phyloP scores from a whole-genome alignment of 2,797 vertebrate genomes.

The Lemur catta region DNA sequence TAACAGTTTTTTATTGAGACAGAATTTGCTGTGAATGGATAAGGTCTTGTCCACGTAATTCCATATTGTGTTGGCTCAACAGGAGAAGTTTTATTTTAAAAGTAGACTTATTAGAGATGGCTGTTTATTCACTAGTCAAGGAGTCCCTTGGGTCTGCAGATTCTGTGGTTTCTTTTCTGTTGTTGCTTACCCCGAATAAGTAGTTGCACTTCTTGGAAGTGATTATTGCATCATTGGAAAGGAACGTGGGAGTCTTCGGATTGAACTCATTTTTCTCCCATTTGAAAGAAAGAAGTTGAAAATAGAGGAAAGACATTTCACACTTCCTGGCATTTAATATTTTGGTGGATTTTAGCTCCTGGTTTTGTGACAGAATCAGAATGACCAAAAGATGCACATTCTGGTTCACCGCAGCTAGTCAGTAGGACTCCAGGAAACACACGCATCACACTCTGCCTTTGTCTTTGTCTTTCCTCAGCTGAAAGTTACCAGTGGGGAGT shows the following conservation, averaged over 20 bases:
- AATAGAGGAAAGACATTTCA: not conserved
- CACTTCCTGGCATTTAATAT: not conserved
- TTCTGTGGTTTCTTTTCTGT: not conserved
- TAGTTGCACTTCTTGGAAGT: not conserved
- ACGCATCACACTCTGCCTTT: rapidly evolving
- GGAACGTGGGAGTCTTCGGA: not conserved
- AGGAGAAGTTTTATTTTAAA: not conserved
- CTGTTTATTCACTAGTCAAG: not conserved
- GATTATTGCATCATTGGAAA: not conserved
- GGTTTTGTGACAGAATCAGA: not conserved
- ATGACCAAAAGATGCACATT: rapidly evolving
- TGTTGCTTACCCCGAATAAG: not conserved
- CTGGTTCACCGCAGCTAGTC: not conserved
- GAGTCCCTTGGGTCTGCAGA: not conserved
- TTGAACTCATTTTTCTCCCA: not conserved
- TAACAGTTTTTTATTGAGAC: not conserved
- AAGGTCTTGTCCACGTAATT: not conserved
- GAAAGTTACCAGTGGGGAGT: not conserved
- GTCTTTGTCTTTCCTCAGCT: not conserved
- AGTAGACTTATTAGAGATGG: not conserved
- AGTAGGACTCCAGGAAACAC: not conserved
- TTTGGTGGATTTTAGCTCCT: not conserved
- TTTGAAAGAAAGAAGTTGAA: not conserved
- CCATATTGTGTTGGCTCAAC: not conserved
- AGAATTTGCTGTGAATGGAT: not conserved